Percentiles rank a stretch among this genome's conserved stretches.
Conservation (phyloP, 2,113 vertebrate genomes). For the Clinocottus analis region DNA sequence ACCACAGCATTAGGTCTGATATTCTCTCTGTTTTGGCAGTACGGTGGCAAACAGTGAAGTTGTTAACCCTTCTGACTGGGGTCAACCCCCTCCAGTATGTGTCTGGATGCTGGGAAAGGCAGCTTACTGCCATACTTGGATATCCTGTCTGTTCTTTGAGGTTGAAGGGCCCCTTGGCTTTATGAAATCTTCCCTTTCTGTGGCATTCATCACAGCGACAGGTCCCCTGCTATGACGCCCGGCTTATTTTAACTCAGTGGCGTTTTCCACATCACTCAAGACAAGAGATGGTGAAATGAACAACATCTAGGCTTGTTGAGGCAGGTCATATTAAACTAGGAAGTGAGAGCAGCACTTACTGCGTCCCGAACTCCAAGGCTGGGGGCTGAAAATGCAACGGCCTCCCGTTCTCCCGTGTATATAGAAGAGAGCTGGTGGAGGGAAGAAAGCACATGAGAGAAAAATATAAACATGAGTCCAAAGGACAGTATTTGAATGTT, state of each 20-base stretch:
- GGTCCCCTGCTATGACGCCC: not conserved
- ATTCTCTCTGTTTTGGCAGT: constrained; percentile 50
- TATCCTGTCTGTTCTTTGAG: constrained; percentile 38
- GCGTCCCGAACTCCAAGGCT: constrained; percentile 92
- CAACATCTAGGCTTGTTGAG: not conserved
- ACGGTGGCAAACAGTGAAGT: constrained; percentile 38
- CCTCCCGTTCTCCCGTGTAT: constrained; percentile 85
- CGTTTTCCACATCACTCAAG: constrained; percentile 36
- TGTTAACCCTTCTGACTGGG: constrained; percentile 34
- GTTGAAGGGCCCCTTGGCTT: constrained; percentile 10
- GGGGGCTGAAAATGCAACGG: constrained; percentile 93
- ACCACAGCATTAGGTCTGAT: constrained; percentile 38
- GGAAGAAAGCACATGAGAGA: not conserved
- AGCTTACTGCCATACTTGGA: constrained; percentile 67
- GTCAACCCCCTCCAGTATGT: constrained; percentile 29
- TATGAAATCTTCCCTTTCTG: constrained; percentile 21
- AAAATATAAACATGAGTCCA: not conserved
- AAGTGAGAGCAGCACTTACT: constrained; percentile 86
- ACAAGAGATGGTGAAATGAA: not conserved
- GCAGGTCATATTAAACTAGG: not conserved
- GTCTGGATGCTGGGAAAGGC: constrained; percentile 54
- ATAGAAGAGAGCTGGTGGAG: constrained; percentile 87
- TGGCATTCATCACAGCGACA: constrained; percentile 15
- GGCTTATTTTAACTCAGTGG: not conserved
- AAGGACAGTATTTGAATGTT: not conserved